These are phyloP conservation scores for Centruroides sculpturatus DNA, from an alignment of 1,140 invertebrate species.

Conservation along the genomic window DNA sequence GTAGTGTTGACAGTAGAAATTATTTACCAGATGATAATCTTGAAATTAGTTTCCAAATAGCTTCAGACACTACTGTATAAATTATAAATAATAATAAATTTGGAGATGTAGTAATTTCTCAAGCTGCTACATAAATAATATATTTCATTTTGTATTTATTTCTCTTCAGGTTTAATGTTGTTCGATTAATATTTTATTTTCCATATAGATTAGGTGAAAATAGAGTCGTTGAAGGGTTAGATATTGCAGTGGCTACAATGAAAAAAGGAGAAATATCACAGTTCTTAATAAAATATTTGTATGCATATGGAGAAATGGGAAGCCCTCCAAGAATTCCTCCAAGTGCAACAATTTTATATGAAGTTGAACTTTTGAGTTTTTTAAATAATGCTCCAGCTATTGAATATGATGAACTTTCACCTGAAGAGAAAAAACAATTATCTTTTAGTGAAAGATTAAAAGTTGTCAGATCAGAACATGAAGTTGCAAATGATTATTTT, in stretches of 20 bases:
- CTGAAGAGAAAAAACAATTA: slow-evolving; percentile 45
- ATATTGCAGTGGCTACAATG: slow-evolving; percentile 47
- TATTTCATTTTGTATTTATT: too few relatives aligned
- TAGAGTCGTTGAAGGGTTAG: slow-evolving; percentile 42
- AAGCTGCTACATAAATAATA: too few relatives aligned
- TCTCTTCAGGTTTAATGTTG: too few relatives aligned
- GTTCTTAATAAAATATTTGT: slow-evolving; percentile 46
- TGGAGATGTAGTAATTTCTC: too few relatives aligned
- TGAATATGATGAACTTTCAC: slow-evolving; percentile 63
- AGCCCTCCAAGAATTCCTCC: slow-evolving; percentile 45
- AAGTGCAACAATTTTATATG: slow-evolving; percentile 21
- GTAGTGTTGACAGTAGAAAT: too few relatives aligned
- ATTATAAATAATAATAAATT: too few relatives aligned
- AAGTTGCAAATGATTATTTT: slow-evolving; percentile 49
- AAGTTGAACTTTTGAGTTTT: slow-evolving; percentile 38
- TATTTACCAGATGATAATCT: too few relatives aligned
- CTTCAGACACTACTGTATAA: too few relatives aligned
- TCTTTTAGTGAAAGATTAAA: slow-evolving; percentile 46
- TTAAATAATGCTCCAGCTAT: slow-evolving; percentile 67
- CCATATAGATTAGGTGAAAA: not conserved
- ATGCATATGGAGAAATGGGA: slow-evolving; percentile 48
- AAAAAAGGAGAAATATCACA: slow-evolving; percentile 45
- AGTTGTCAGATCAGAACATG: slow-evolving; percentile 50
- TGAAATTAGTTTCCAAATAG: too few relatives aligned
- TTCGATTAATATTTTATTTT: too few relatives aligned